A percentile compares a stretch with the other conserved stretches of the same genome.
These are phyloP conservation scores for Chrysolophus pictus DNA, from an alignment of 2,797 vertebrate genomes.

Conservation along the genomic window DNA sequence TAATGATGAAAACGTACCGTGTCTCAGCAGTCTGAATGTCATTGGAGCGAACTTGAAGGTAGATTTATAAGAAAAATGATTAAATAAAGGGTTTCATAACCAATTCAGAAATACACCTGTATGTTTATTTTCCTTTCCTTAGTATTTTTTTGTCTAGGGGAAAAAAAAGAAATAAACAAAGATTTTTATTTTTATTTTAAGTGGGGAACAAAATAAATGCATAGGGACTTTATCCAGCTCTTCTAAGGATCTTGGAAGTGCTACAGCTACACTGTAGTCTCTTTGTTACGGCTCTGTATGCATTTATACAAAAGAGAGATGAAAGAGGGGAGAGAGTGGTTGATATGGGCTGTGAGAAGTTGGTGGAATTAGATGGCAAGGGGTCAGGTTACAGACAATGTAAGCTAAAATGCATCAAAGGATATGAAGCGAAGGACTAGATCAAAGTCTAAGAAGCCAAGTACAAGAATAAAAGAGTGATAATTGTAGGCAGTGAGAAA, in stretches of 20 bases:
- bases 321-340: conserved; percentile 60
- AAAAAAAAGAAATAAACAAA: conserved; percentile 16
- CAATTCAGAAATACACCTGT: accelerated
- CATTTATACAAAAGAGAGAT: conserved; percentile 75
- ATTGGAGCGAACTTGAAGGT: conserved; percentile 41
- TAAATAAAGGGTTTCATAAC: not conserved
- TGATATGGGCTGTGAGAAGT: conserved; percentile 62
- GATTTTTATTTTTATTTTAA: not conserved
- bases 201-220: conserved; percentile 29
- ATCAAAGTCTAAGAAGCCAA: conserved; percentile 76
- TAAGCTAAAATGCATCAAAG: conserved; percentile 78
- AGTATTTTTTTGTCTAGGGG: conserved; percentile 7
- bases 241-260: conserved; percentile 57
- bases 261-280: conserved; percentile 67
- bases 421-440: conserved; percentile 63
- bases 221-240: conserved; percentile 43
- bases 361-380: conserved; percentile 67
- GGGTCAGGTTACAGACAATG: conserved; percentile 75
- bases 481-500: conserved; percentile 67
- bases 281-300: conserved; percentile 72
- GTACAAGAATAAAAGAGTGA: conserved; percentile 70
- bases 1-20: conserved; percentile 28
- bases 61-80: conserved; percentile 56
- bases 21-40: conserved; percentile 26
- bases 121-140: not conserved